Evolutionary conservation across 2,797 vertebrate species (phyloP), one percentile per base, ranked within the genome.

Genomic region (Pipistrellus kuhlii): DNA sequence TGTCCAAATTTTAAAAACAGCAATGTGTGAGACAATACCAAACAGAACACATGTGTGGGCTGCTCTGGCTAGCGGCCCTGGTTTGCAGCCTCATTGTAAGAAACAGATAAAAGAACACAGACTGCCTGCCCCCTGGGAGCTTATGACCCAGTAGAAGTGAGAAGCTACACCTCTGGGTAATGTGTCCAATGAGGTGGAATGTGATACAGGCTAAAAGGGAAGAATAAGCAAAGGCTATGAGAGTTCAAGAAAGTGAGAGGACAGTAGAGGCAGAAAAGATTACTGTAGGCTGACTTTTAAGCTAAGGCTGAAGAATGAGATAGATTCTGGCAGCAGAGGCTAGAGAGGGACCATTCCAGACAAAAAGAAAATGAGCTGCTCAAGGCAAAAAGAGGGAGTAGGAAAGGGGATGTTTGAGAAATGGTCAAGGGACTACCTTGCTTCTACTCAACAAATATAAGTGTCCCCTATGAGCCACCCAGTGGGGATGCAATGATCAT

Each of bases 1-100:
- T 85, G 66, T 64, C 94, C 46, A 76, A 87, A 88, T 32, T 90
- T 90, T 93, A 44, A 32, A 85, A 94, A 53, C 30, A 78, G 23
- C 21, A 46, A 62, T 15, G 21, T 87, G 69, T 75, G 20, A 66
- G 53, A 44, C 25, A 73, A 17, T 51, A 83, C 25, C 25, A 57
- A 78, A 85, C 0, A 71, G 18, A 85, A 95, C 25, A 68, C 48
- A 21, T 1, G 21, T 6, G 17, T 83, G 90, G 15, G 51, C 38
- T 96, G 72, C n/a, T 73, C 59, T 46, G 68, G 41, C 41, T 30
- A 48, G 2, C 62, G 75, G n/a, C 17, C 20, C 27, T 78, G n/a
- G 17, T 76, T 87, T 77, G 68, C 25, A 89, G 51, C 25, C 35
- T 78, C 21, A 32, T 81, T 38, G 73, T 57, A 86, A 90, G 83